A percentile compares a stretch with the other conserved stretches of the same genome.
These are phyloP conservation scores for Oncorhynchus clarkii DNA, from an alignment of 2,113 vertebrate genomes.

Conservation along the genomic window DNA sequence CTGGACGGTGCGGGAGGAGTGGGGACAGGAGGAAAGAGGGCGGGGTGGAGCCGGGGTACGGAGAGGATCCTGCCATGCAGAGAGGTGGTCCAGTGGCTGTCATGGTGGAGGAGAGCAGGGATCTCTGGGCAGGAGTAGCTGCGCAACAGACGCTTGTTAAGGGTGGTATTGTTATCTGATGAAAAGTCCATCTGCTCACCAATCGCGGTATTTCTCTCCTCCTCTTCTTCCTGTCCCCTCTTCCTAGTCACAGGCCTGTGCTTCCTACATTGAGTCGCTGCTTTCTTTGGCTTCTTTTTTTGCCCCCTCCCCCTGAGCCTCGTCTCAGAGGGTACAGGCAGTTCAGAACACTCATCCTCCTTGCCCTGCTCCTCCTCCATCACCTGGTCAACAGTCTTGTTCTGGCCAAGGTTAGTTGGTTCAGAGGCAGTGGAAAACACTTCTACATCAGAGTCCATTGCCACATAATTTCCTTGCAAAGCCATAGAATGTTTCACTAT, in stretches of 20 bases:
- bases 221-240: conserved; percentile 4
- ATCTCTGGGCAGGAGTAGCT: conserved; percentile 82
- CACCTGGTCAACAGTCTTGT: not conserved
- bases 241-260: conserved; percentile 11
- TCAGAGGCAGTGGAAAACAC: not conserved
- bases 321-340: not conserved
- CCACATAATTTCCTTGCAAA: not conserved
- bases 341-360: not conserved
- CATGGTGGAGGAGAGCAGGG: conserved; percentile 41
- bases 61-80: conserved; percentile 38
- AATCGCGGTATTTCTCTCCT: not conserved
- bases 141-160: conserved; percentile 63
- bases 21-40: conserved; percentile 22
- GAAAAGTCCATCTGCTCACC: conserved; percentile 39
- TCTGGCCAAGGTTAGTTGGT: not conserved
- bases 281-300: conserved; percentile 12
- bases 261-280: conserved; percentile 19
- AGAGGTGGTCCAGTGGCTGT: conserved; percentile 31
- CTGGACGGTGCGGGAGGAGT: conserved; percentile 30
- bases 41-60: conserved; percentile 30
- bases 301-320: not conserved
- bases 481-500: not conserved
- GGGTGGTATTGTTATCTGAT: not conserved
- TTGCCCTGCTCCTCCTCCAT: not conserved
- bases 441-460: not conserved